phyloP scores from a whole-genome alignment of 2,888 invertebrate genomes.

The Nebria brevicollis region DNA sequence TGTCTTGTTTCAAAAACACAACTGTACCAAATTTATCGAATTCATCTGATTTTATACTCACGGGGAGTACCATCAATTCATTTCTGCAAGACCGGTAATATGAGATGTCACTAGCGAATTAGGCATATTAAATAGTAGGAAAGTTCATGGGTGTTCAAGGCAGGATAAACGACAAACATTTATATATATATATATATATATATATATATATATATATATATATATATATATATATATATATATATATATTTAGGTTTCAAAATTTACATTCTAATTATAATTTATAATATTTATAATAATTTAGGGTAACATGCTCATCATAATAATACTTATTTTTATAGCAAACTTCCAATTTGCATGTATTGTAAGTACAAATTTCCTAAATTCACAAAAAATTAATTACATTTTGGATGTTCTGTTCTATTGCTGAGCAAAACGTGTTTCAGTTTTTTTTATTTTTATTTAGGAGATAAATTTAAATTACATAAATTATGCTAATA shows the following conservation, averaged over 20 bases:
- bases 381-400: not conserved
- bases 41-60: conserved; percentile 33
- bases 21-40: conserved; percentile 18
- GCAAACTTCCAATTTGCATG: no score
- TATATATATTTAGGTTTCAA: no score
- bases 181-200: not conserved
- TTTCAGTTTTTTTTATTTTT: not conserved
- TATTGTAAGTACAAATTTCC: not conserved
- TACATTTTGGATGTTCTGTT: not conserved
- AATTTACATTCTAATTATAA: no score
- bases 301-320: no score
- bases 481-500: conserved; percentile 39
- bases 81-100: not conserved
- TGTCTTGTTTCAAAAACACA: conserved; percentile 47
- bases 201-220: no score
- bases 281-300: no score
- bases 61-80: not conserved
- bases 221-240: no score
- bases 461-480: conserved; percentile 36
- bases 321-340: no score
- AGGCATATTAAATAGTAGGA: not conserved
- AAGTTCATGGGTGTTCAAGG: conserved; percentile 21
- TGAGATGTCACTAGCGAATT: not conserved
- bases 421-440: conserved; percentile 26
- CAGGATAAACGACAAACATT: not conserved